Conservation (phyloP, 2,888 invertebrate genomes). For the Palloptera scutellata region DNA sequence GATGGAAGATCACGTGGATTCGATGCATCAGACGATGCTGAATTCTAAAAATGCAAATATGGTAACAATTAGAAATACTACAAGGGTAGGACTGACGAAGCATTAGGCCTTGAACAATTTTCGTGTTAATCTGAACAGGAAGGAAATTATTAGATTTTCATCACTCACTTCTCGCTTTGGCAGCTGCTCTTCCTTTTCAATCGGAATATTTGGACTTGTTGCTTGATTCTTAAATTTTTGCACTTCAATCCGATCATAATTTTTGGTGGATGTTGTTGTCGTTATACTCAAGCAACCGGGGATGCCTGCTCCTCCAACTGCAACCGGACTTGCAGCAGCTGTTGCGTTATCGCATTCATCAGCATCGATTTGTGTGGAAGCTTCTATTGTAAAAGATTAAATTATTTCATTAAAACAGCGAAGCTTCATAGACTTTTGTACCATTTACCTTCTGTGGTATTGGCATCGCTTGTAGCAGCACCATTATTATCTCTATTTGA, state of each 20-base stretch:
- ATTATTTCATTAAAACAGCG: background rate
- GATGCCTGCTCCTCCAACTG: constrained; percentile 55
- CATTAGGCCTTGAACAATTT: background rate
- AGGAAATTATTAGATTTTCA: background rate
- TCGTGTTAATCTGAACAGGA: background rate
- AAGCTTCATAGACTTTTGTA: background rate
- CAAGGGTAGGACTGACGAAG: background rate
- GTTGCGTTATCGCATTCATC: constrained; percentile 57
- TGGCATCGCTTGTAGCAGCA: background rate
- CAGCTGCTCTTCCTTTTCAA: constrained; percentile 46
- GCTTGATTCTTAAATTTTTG: constrained; percentile 64
- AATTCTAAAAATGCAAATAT: constrained; percentile 18
- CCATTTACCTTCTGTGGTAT: constrained; percentile 18
- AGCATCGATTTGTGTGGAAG: constrained; percentile 38
- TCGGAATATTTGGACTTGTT: constrained; percentile 64
- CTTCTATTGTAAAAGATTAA: constrained; percentile 27
- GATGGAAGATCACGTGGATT: constrained; percentile 23
- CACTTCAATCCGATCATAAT: constrained; percentile 61
- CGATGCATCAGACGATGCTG: constrained; percentile 19
- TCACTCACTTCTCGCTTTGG: constrained; percentile 35
- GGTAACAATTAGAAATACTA: no score
- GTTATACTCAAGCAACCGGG: constrained; percentile 53
- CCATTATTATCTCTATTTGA: background rate
- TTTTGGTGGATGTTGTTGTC: constrained; percentile 58
- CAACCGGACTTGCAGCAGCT: constrained; percentile 54